Evolutionary conservation across 2,797 vertebrate genomes (phyloP).

Genomic region (Odontamblyopus rebecca): DNA sequence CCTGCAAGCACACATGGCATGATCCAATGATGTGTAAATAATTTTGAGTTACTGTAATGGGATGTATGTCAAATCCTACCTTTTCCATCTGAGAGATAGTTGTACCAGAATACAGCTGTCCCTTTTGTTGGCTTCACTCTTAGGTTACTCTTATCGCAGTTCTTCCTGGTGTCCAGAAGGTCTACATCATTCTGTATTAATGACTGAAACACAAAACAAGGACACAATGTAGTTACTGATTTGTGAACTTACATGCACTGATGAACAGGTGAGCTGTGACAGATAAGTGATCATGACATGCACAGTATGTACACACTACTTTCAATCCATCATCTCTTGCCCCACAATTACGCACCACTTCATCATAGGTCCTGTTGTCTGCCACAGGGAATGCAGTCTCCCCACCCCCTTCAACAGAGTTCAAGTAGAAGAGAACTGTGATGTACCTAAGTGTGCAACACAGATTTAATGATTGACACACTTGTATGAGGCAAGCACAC

Average conservation of each 20-base stretch:
- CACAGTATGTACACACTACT: conserved; percentile 42
- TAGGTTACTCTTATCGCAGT: conserved; percentile 95
- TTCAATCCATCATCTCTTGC: conserved; percentile 35
- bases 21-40: not conserved
- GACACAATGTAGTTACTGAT: not conserved
- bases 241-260: conserved; percentile 29
- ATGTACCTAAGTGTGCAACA: conserved; percentile 87
- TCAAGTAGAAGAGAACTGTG: conserved; percentile 98
- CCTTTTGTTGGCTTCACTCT: conserved; percentile 92
- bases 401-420: conserved; percentile 94
- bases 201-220: conserved; percentile 77
- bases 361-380: conserved; percentile 98
- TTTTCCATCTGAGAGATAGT: conserved; percentile 96
- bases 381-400: conserved; percentile 98
- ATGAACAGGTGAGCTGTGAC: conserved; percentile 48
- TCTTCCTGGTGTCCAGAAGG: conserved; percentile 93
- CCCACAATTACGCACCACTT: conserved; percentile 84
- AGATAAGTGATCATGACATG: conserved; percentile 42
- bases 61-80: conserved; percentile 70
- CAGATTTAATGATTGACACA: conserved; percentile 58
- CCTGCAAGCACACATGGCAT: conserved; percentile 69
- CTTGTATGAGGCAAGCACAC: conserved; percentile 37
- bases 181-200: conserved; percentile 94
- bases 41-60: not conserved
- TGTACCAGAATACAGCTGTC: conserved; percentile 98